These are phyloP conservation scores for Pogoniulus pusillus DNA, from an alignment of 2,797 vertebrate genomes.

Conservation along the genomic window DNA sequence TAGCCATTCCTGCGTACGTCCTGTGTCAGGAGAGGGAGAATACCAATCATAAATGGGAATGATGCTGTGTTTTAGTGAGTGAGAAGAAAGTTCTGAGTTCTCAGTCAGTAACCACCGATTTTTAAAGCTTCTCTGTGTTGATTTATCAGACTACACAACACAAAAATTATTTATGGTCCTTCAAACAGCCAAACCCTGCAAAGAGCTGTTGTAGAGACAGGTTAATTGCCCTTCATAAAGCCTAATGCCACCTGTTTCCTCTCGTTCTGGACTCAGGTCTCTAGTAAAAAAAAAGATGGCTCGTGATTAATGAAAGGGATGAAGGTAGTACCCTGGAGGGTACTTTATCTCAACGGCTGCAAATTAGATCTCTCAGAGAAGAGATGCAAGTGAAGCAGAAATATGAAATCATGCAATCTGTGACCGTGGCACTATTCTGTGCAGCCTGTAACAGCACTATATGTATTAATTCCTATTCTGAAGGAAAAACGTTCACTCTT, in stretches of 20 bases:
- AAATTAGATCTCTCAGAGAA: constrained; percentile 28
- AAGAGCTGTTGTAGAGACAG: not conserved
- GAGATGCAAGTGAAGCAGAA: not conserved
- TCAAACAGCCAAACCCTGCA: constrained; percentile 11
- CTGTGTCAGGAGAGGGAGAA: not conserved
- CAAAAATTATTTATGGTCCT: not conserved
- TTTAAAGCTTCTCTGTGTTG: not conserved
- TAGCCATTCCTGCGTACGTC: not conserved
- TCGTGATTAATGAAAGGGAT: constrained; percentile 40
- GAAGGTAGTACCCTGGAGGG: constrained; percentile 17
- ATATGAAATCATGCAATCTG: not conserved
- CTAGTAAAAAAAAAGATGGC: not conserved
- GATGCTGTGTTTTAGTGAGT: not conserved
- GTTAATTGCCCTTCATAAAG: not conserved
- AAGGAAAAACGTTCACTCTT: constrained; percentile 78
- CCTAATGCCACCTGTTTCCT: not conserved
- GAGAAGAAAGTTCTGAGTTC: not conserved
- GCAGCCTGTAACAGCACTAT: not conserved
- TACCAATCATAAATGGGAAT: not conserved
- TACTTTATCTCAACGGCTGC: constrained; percentile 21
- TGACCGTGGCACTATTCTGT: not conserved
- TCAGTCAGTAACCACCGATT: not conserved
- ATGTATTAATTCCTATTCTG: not conserved
- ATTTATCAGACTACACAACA: not conserved
- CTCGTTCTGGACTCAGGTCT: not conserved